Base-by-base conservation (phyloP, 2,797 vertebrate species). In the Semotilus atromaculatus region DNA sequence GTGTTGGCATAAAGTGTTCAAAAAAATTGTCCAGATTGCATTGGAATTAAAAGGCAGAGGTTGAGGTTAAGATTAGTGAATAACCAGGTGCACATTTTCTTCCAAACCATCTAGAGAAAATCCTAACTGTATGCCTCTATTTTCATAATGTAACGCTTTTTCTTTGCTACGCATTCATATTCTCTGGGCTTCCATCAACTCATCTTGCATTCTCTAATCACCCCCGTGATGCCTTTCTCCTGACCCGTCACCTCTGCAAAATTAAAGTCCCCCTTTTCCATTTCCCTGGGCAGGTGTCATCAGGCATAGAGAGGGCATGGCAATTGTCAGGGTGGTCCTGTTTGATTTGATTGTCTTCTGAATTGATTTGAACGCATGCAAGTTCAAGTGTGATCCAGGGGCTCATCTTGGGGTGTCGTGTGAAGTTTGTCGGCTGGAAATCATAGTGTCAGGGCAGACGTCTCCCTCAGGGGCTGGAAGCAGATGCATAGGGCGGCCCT, bases 351-450 rank as follows among this genome's bases (percentile, higher is more conserved):
- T 90, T 92, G 89, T 87, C 86, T 87, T 90, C 88, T 89, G 91
- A 87, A 87, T 90, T 90, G 90, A 91, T 92, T 90, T 89, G 85
- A 88, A 68, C 60, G 38, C 66, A 77, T 84, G 64, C 55, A 31
- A 84, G 85, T 82, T 90, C 79, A 82, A 73, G 83, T 80, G 90
- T 92, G 92, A 94, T 93, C 91, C 92, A 76, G 85, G 36, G 81
- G 90, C 89, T 92, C 90, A 93, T 93, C 90, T 91, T 86, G 91
- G 84, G 67, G 81, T 90, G 88, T 89, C 80, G 86, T 92, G 89
- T 91, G 85, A 92, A 93, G 90, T 92, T 93, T 92, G 92, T 92
- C 92, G 90, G 91, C 90, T 91, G 91, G 90, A 89, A 93, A 92
- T 92, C 92, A 91, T 81, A 31, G 55, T 75, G n/a, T 90, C 90